Conservation (phyloP, 2,888 invertebrate genomes). For the Ennomos erosarius region DNA sequence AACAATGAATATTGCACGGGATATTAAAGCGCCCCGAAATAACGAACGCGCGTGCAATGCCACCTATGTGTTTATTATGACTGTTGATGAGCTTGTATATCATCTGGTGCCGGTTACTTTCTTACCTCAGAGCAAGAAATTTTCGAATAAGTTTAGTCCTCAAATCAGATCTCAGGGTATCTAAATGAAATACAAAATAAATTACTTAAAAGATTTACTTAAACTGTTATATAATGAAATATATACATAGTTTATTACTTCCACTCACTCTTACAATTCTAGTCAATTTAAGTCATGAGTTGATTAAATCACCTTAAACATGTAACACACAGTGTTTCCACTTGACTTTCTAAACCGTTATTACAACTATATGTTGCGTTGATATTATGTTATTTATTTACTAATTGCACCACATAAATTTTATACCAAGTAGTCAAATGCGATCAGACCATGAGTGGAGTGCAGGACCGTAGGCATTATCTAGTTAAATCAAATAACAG, state of each 20-base stretch:
- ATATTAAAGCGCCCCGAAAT: slow-evolving; percentile 36
- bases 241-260: slow-evolving; percentile 82
- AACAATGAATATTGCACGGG: slow-evolving; percentile 43
- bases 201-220: slow-evolving; percentile 84
- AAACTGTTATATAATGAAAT: slow-evolving; percentile 81
- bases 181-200: slow-evolving; percentile 78
- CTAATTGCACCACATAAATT: slow-evolving; percentile 71
- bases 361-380: slow-evolving; percentile 57
- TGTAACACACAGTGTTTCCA: slow-evolving; percentile 72
- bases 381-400: slow-evolving; percentile 59
- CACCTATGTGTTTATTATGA: not conserved
- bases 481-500: slow-evolving; percentile 30
- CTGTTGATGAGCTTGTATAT: slow-evolving; percentile 15
- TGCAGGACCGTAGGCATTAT: slow-evolving; percentile 42
- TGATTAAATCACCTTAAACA: slow-evolving; percentile 81
- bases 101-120: slow-evolving; percentile 38
- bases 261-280: slow-evolving; percentile 77
- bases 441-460: slow-evolving; percentile 32
- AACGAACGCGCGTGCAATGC: slow-evolving; percentile 25
- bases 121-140: slow-evolving; percentile 39
- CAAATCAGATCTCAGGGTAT: slow-evolving; percentile 81
- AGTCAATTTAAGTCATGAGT: slow-evolving; percentile 80
- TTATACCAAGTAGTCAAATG: slow-evolving; percentile 42
- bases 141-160: slow-evolving; percentile 7
- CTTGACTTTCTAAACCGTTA: slow-evolving; percentile 64